Conservation (phyloP, 2,797 vertebrate genomes). For the Morus bassanus region DNA sequence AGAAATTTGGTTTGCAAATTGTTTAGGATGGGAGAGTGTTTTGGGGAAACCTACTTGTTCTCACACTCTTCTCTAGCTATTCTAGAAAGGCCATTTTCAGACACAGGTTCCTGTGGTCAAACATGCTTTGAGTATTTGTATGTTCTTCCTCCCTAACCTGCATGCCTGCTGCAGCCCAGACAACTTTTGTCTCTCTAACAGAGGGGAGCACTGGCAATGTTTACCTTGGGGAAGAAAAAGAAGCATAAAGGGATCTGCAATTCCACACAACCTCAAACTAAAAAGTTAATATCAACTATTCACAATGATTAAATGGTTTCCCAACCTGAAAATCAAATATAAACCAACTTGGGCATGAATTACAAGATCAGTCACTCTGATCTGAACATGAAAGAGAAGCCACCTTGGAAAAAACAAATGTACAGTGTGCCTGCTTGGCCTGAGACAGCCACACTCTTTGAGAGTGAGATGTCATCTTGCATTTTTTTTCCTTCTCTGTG, state of each 20-base stretch:
- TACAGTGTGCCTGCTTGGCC: background rate
- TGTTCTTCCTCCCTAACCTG: background rate
- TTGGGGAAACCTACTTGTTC: background rate
- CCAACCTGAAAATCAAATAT: background rate
- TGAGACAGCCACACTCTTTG: background rate
- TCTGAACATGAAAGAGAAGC: background rate
- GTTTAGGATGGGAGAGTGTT: background rate
- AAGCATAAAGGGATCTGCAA: background rate
- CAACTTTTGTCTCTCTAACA: background rate
- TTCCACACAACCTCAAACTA: background rate
- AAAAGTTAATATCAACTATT: background rate
- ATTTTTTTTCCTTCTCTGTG: background rate
- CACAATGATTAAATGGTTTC: background rate
- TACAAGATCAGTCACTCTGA: background rate
- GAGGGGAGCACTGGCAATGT: background rate
- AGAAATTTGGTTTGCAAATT: background rate
- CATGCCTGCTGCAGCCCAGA: background rate
- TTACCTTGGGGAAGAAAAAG: background rate
- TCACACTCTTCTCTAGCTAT: background rate
- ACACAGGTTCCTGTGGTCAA: background rate
- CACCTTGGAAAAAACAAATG: background rate
- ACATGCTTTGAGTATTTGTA: background rate
- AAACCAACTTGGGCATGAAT: background rate
- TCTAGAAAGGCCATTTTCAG: background rate
- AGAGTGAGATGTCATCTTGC: background rate